Base-by-base conservation (phyloP, 2,888 invertebrate genomes). In the Acrobeloides nanus region DNA sequence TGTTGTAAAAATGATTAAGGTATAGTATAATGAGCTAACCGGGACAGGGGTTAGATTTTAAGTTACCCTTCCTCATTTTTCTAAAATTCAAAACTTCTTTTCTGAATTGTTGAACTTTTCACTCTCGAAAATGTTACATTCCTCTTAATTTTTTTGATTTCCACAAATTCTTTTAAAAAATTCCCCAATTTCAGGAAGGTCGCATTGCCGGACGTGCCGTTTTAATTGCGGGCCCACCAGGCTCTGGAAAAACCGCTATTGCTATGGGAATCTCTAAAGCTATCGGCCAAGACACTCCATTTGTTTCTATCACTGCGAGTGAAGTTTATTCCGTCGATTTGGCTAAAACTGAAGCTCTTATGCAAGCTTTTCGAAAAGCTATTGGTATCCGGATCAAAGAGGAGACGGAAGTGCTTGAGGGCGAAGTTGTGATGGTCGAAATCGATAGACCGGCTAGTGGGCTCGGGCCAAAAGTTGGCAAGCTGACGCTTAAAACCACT, bases 261-360 rank as follows among this genome's bases (percentile, higher is more conserved):
- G 97, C 97, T 0, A 93, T 95, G 82, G 97, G 87, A 75, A 58
- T 66, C 39, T 65, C 69, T 6, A 66, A 72, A 40, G 66, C 65
- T 7, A 53, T 72, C 15, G 68, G 68, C 17, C 35, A 45, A 4
- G 95, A 95, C 73, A 95, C 95, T 1, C 97, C 97, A 0, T 99
- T 99, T 72, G 95, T 93, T 0, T 87, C 89, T 65, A 93, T 97
- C 84, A 89, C 93, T 12, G 97, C 92, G 0, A 92, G 92, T 1
- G 97, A 97, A 79, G 92, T 97, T 52, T 97, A 89, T 76, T 95
- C 95, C 0, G 75, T 95, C 54, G 97, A 97, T 75, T 93, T 99
- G 89, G 87, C 92, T 74, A 97, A 97, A 78, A 97, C 97, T 0
- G 97, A 97, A 77, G 93, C 93, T 0, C 77, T 99, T 3, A 90